These are phyloP conservation scores for Eupleurogrammus muticus DNA, from an alignment of 2,797 vertebrate genomes.

Conservation along the genomic window DNA sequence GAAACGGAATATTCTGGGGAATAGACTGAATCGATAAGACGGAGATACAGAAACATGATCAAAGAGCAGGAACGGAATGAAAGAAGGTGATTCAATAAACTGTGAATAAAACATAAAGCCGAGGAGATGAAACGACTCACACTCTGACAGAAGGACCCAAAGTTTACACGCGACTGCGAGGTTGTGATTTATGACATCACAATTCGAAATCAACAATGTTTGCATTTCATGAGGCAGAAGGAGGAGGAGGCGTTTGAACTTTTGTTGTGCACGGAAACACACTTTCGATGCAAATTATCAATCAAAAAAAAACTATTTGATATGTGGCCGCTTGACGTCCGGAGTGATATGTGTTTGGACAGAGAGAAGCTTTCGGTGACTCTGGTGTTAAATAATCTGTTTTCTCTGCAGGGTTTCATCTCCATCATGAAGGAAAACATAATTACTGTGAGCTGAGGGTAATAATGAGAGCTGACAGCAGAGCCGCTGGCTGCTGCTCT, in stretches of 20 bases:
- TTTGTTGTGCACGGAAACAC: too few relatives aligned
- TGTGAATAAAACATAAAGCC: conserved; percentile 45
- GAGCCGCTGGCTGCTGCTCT: conserved; percentile 6
- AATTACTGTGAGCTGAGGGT: background rate
- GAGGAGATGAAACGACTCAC: conserved; percentile 20
- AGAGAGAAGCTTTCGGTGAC: too few relatives aligned
- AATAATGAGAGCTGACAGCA: conserved; percentile 28
- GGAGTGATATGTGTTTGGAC: background rate
- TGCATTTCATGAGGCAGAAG: too few relatives aligned
- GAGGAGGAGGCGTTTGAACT: too few relatives aligned
- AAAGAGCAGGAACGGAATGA: conserved; percentile 17
- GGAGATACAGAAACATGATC: conserved; percentile 3
- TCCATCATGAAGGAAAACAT: background rate
- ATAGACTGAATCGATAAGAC: conserved; percentile 28
- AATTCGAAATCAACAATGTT: too few relatives aligned
- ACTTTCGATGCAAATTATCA: too few relatives aligned
- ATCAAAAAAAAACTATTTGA: too few relatives aligned
- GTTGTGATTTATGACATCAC: too few relatives aligned
- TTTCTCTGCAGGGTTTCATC: background rate
- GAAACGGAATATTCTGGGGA: background rate
- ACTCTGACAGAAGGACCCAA: background rate
- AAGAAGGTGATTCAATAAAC: conserved; percentile 18
- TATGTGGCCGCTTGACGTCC: too few relatives aligned
- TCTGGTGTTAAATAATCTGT: background rate
- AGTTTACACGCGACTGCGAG: too few relatives aligned